Evolutionary conservation across 2,797 vertebrate genomes (phyloP), one percentile per base, ranked within the genome.

Genomic region (Todus mexicanus): DNA sequence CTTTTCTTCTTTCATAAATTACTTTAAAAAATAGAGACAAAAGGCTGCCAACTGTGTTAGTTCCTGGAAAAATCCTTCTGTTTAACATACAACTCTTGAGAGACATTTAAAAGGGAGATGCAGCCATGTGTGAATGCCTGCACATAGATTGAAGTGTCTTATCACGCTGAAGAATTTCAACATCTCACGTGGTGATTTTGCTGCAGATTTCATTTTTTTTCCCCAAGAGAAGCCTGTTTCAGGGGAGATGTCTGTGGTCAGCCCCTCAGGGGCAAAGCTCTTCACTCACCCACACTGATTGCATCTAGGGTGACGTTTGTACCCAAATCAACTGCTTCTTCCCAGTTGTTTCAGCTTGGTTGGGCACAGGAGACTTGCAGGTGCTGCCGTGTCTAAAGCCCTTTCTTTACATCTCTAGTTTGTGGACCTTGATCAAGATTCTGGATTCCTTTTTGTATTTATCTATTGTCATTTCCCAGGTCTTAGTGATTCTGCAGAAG

Each of bases 11-110:
- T 94, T 92, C 68, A 89, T 96, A 92, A 93, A 92, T 95, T 96
- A 87, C 89, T 92, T 85, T 89, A 42, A 93, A 94, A 95, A 93
- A 95, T 80, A 90, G 85, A 95, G 88, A 92, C 85, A 92, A 95
- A 96, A 92, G 70, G 61, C 94, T 96, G 89, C 79, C 86, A 95
- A 83, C 68, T 91, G 53, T 91, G 72, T 92, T 93, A 89, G 91
- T 91, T 95, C 87, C 85, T 82, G 47, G 89, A 92, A 92, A 96
- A 93, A 94, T 92, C 71, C 66, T 87, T 91, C 59, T 94, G 73
- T 73, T 96, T 94, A 95, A 94, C 78, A 72, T 61, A 93, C 81
- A 93, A 53, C 48, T 85, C 77, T 72, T 64, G 77, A 68, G 86
- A 87, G 77, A 50, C 50, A 80, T 83, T 84, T 78, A 38, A 93